phyloP scores from a whole-genome alignment of 2,113 vertebrate species.

The Climacteris rufus region DNA sequence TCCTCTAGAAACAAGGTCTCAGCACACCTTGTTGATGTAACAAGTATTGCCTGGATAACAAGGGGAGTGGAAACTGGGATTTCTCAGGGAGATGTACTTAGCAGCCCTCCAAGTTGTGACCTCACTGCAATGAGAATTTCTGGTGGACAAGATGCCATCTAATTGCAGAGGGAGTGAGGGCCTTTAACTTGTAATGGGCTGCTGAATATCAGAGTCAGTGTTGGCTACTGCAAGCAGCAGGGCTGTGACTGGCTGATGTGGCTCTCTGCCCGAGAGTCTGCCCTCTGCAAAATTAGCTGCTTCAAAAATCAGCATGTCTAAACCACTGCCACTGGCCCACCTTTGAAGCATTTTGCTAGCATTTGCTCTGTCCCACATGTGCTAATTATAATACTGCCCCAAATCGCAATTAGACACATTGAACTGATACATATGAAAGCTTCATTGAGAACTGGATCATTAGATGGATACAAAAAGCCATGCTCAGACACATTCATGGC shows the following conservation, averaged over 20 bases:
- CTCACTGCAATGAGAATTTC: not conserved
- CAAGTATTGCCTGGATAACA: not conserved
- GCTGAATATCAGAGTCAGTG: not conserved
- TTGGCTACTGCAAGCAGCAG: not conserved
- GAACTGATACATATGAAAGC: not conserved
- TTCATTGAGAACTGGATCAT: not conserved
- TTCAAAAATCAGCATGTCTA: not conserved
- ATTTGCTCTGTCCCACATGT: not conserved
- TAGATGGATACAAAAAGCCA: not conserved
- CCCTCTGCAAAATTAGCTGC: not conserved
- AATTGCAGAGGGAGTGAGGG: not conserved
- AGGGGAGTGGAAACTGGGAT: not conserved
- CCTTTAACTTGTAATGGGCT: not conserved
- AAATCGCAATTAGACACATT: not conserved
- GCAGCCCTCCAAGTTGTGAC: not conserved
- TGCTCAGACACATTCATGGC: not conserved
- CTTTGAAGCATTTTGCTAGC: not conserved
- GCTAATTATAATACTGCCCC: not conserved
- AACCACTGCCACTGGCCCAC: not conserved
- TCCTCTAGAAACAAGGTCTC: not conserved
- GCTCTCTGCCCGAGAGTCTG: not conserved
- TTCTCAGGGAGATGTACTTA: not conserved
- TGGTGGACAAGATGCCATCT: not conserved
- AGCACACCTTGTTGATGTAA: accelerated
- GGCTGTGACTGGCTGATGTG: not conserved